Percentiles rank a stretch among this genome's conserved stretches.
Conservation (phyloP, 2,797 vertebrate genomes). For the Hoplostethus mediterraneus region DNA sequence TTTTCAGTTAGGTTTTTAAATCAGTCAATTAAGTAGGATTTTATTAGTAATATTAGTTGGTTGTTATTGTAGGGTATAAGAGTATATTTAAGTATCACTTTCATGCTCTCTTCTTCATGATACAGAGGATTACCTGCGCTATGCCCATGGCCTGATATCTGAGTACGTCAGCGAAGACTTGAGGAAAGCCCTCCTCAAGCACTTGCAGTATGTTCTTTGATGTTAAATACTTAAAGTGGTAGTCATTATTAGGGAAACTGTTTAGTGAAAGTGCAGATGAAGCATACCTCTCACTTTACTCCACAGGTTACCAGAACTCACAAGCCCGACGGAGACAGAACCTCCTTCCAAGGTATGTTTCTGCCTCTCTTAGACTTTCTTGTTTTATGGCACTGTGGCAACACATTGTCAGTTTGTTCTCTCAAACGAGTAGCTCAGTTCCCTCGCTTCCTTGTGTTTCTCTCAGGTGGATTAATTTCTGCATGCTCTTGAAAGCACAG, state of each 20-base stretch:
- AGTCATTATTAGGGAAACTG: too few relatives aligned
- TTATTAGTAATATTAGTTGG: constrained; percentile 3
- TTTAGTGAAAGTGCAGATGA: neutral
- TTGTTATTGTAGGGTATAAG: neutral
- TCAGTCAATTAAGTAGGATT: neutral
- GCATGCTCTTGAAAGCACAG: neutral
- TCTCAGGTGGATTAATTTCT: neutral
- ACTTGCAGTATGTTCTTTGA: constrained; percentile 89
- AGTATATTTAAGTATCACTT: neutral
- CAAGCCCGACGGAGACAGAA: constrained; percentile 81
- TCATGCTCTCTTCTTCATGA: constrained; percentile 22
- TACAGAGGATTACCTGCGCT: constrained; percentile 92
- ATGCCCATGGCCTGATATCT: constrained; percentile 94
- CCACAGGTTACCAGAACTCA: constrained; percentile 90
- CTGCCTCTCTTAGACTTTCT: neutral
- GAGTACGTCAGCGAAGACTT: constrained; percentile 93
- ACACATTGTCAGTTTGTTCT: neutral
- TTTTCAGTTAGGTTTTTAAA: neutral
- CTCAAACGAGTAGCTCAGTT: too few relatives aligned
- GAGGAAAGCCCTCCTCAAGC: constrained; percentile 87
- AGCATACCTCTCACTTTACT: constrained; percentile 44
- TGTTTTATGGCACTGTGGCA: neutral
- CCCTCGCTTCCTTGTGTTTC: neutral
- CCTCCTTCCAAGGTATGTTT: constrained; percentile 91
- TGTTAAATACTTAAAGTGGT: neutral